Conservation (phyloP, 1,140 invertebrate genomes). For the Trichoplusia ni region DNA sequence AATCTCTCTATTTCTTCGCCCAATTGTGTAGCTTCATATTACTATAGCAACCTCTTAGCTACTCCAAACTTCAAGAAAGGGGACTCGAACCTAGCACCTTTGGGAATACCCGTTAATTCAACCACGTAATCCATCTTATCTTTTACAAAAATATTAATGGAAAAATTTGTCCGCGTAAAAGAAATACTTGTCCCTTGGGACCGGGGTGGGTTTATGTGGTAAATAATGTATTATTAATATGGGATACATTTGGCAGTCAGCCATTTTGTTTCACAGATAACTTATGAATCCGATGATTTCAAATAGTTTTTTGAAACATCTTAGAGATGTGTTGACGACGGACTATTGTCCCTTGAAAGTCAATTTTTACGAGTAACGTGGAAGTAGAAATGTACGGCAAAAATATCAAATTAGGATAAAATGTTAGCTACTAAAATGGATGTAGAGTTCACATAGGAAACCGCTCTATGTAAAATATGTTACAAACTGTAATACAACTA, state of each 20-base stretch:
- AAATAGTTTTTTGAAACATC: slow-evolving; percentile 7
- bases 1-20: background rate
- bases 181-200: slow-evolving; percentile 56
- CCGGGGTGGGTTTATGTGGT: slow-evolving; percentile 23
- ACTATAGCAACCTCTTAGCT: background rate
- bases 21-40: background rate
- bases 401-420: too few species aligned
- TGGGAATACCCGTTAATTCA: slow-evolving; percentile 59
- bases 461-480: too few species aligned
- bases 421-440: too few species aligned
- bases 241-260: background rate
- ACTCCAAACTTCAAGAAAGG: slow-evolving; percentile 19
- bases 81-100: slow-evolving; percentile 47
- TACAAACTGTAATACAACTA: too few species aligned
- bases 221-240: background rate
- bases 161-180: slow-evolving; percentile 63
- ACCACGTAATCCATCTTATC: slow-evolving; percentile 76
- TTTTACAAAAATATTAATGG: slow-evolving; percentile 70
- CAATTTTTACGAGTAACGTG: too few species aligned
- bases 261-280: background rate
- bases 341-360: too few species aligned
- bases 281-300: background rate
- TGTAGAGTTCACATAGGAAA: too few species aligned
- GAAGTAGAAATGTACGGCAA: too few species aligned
- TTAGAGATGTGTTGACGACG: too few species aligned